Base-by-base conservation (phyloP, 2,888 invertebrate species). In the Phortica okadai region DNA sequence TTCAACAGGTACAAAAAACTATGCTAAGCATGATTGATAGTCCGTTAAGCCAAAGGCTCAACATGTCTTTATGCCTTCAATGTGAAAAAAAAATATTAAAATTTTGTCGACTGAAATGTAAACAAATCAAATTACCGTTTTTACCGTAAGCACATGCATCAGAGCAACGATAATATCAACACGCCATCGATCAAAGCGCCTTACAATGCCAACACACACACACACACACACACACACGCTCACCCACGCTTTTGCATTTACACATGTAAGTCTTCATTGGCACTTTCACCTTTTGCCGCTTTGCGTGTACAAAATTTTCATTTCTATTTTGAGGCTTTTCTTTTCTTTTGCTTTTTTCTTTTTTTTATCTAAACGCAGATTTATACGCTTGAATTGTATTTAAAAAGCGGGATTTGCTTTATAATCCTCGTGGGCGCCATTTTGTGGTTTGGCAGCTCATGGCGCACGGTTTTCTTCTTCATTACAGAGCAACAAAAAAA, bases 341-440 rank as follows among this genome's bases (percentile, higher is more conserved):
- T 5, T 33, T 33, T 33, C 33, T 33, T 33, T 33, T 33, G 33
- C 33, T 33, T 33, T 33, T 3, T 33, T 62, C 21, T 42, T 54
- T 67, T 41, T 50, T 25, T 50, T 50, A 64, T 14, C 56, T 21
- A 58, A 45, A 41, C 50, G 62, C 75, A 75, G 59, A 75, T 70
- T 75, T 75, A 75, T 62, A 59, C 67, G 69, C 74, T 64, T 56
- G 41, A 67, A 54, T 74, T 67, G 69, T 74, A 66, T 56, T 44
- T 69, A 21, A 11, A 74, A 66, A 66, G 41, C n/a, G 6, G 66
- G 69, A 70, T 50, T 70, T 50, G 54, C 69, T 16, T 45, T 70
- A 70, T 21, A 70, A 70, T 41, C 69, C 67, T 70, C 69, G 69
- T 50, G 54, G 69, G 50, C 50, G 25, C 11, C 69, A 50, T 70